Evolutionary conservation across 1,140 invertebrate genomes (phyloP).

Genomic region (Acyrthosiphon pisum): DNA sequence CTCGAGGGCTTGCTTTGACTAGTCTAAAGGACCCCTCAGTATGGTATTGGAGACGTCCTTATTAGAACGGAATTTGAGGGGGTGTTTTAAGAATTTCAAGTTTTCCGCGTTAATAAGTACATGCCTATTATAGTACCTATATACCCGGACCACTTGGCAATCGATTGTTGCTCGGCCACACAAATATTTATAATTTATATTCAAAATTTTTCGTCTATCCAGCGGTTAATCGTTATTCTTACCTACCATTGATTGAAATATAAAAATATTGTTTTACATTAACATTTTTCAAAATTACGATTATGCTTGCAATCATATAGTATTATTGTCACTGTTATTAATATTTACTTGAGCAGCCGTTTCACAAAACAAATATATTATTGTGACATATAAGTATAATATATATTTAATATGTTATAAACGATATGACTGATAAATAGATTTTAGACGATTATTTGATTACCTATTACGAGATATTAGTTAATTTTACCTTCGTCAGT

Average conservation of each 20-base stretch:
- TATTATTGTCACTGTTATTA: not conserved
- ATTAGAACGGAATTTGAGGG: not conserved
- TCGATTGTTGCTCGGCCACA: not conserved
- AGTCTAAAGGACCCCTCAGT: not conserved
- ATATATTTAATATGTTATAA: constrained; percentile 18
- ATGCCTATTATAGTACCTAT: too few relatives aligned
- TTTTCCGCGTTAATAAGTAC: not conserved
- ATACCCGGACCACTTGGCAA: not conserved
- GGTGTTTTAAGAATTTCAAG: not conserved
- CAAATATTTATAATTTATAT: not conserved
- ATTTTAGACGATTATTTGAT: constrained; percentile 16
- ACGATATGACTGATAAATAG: constrained; percentile 36
- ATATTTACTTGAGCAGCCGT: not conserved
- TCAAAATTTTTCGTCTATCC: not conserved
- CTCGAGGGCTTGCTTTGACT: not conserved
- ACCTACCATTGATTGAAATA: not conserved
- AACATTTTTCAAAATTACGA: not conserved
- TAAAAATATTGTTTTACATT: not conserved
- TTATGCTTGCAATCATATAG: not conserved
- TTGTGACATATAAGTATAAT: not conserved
- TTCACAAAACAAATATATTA: not conserved
- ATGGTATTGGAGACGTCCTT: not conserved
- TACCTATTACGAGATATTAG: not conserved
- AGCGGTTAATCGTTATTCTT: not conserved
- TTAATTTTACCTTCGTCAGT: constrained; percentile 25